phyloP scores from a whole-genome alignment of 2,888 invertebrate species.

The Flexamia atlantica region DNA sequence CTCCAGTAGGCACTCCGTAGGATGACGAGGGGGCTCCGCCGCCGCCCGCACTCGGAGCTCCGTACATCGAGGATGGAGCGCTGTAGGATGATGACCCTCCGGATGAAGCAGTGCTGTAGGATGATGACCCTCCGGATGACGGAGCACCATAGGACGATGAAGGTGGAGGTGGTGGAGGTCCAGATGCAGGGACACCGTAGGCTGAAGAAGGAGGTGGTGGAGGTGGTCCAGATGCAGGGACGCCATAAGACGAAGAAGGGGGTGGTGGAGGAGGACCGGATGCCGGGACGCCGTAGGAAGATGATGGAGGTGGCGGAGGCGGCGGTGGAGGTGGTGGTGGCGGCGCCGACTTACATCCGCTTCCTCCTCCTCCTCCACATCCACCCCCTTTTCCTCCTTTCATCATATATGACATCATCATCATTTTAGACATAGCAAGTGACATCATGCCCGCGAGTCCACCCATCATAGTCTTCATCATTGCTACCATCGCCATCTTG shows the following conservation, averaged over 20 bases:
- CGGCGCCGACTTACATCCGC: background rate
- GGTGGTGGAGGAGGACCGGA: conserved; percentile 25
- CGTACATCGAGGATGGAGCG: background rate
- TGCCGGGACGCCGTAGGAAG: conserved; percentile 9
- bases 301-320: conserved; percentile 39
- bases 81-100: background rate
- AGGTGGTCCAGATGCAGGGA: conserved; percentile 1
- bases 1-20: background rate
- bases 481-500: conserved; percentile 59
- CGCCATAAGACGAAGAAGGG: conserved; percentile 4
- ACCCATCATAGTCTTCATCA: conserved; percentile 62
- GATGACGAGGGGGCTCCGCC: background rate
- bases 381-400: conserved; percentile 32
- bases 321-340: conserved; percentile 52
- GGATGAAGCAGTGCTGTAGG: background rate
- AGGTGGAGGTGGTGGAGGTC: background rate
- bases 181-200: background rate
- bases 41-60: background rate
- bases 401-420: conserved; percentile 61
- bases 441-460: conserved; percentile 62
- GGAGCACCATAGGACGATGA: conserved; percentile 13
- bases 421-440: conserved; percentile 57
- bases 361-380: conserved; percentile 12
- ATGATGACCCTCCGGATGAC: background rate
- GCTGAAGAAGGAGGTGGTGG: background rate